phyloP scores from a whole-genome alignment of 2,113 vertebrate genomes.

The Zosterops hypoxanthus region DNA sequence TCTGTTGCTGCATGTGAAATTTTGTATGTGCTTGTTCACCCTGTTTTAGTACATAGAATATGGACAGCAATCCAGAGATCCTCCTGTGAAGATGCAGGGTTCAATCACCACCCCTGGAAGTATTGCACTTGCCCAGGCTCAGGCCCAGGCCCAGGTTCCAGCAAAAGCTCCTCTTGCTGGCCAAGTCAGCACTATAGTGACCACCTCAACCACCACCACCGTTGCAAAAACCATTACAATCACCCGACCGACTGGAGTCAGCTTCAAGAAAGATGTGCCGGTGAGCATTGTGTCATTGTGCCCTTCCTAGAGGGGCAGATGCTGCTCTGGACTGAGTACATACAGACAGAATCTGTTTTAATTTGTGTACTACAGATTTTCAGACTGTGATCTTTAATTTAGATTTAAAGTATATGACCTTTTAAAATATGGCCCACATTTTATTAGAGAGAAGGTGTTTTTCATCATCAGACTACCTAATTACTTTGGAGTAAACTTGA shows the following conservation, averaged over 20 bases:
- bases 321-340: neutral
- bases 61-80: slow-evolving; percentile 97
- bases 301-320: neutral
- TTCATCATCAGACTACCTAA: neutral
- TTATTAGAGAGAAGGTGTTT: neutral
- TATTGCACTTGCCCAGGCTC: slow-evolving; percentile 89
- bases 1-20: neutral
- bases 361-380: neutral
- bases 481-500: neutral
- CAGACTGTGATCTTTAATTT: neutral
- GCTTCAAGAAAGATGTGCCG: slow-evolving; percentile 98
- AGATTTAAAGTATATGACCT: neutral
- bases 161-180: slow-evolving; percentile 89
- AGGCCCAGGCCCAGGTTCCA: slow-evolving; percentile 89
- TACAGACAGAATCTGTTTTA: rapidly evolving
- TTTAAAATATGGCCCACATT: rapidly evolving
- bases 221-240: slow-evolving; percentile 95
- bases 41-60: slow-evolving; percentile 93
- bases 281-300: slow-evolving; percentile 75
- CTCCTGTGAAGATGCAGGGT: slow-evolving; percentile 99
- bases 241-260: slow-evolving; percentile 90
- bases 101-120: slow-evolving; percentile 97
- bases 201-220: slow-evolving; percentile 92
- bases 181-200: slow-evolving; percentile 93
- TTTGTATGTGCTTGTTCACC: neutral